A percentile compares a stretch with the other conserved stretches of the same genome.
Conservation (phyloP, 2,888 invertebrate genomes). For the Ormyrus pomaceus region DNA sequence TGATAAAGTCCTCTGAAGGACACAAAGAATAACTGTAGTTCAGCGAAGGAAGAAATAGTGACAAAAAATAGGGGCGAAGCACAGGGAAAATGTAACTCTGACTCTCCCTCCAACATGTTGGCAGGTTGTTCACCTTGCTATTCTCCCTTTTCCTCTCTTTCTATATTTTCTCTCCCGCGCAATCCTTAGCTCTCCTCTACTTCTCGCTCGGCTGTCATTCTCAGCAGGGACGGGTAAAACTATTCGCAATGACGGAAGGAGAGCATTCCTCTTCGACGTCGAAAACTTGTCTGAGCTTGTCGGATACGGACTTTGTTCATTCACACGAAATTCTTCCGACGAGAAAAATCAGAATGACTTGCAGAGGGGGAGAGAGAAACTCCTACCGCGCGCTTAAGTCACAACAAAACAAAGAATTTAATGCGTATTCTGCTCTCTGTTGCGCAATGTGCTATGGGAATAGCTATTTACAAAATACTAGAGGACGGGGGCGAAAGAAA, state of each 20-base stretch:
- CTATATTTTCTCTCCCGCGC: not conserved
- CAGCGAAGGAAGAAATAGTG: slow-evolving; percentile 29
- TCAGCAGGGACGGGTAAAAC: slow-evolving; percentile 51
- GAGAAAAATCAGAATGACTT: slow-evolving; percentile 55
- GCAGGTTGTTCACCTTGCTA: slow-evolving; percentile 36
- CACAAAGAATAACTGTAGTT: not conserved
- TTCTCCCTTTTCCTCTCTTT: slow-evolving; percentile 9
- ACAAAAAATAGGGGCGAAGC: slow-evolving; percentile 32
- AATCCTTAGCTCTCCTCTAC: slow-evolving; percentile 3
- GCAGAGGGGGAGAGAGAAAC: slow-evolving; percentile 17
- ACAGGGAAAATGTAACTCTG: slow-evolving; percentile 53
- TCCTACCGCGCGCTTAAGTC: not conserved
- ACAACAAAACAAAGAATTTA: slow-evolving; percentile 50
- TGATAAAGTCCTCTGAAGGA: not conserved
- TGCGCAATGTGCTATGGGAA: not conserved
- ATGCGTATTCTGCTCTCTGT: slow-evolving; percentile 27
- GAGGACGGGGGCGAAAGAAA: not conserved
- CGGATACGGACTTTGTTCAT: slow-evolving; percentile 51
- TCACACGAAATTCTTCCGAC: slow-evolving; percentile 48
- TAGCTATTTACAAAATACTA: slow-evolving; percentile 41
- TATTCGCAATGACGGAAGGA: slow-evolving; percentile 55
- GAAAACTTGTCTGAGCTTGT: slow-evolving; percentile 48
- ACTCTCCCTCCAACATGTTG: slow-evolving; percentile 13
- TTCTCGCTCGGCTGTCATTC: slow-evolving; percentile 43
- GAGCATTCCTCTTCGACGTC: slow-evolving; percentile 48